Base-by-base conservation (phyloP, 2,888 invertebrate genomes). In the Bombylius major region DNA sequence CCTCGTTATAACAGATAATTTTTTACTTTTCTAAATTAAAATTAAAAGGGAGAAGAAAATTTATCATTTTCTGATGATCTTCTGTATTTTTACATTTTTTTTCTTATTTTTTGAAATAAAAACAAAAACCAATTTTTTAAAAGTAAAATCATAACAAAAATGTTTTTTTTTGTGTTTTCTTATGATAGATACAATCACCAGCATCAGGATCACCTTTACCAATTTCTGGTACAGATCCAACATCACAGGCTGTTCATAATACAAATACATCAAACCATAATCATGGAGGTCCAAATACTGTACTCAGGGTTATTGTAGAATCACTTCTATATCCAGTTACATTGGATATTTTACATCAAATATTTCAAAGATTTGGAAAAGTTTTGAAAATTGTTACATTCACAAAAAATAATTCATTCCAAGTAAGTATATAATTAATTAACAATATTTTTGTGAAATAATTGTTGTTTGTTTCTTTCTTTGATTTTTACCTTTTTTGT, bases 311-410 rank as follows among this genome's bases (percentile, higher is more conserved):
- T 66, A 97, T 99, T 74, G 89, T 99, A 67, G 99, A 99, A 77
- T 95, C 98, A 78, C 90, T 98, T 87, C 81, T 99, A 67, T 99
- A 98, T 76, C 97, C 97, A 53, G 96, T 99, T 67, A 93, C 95
- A 56, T 83, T 99, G 70, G 99, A 99, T 75, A 92, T 97, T 61
- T 83, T 99, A 64, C 90, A 95, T 68, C 87, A 97, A 82, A 95
- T 99, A 76, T 99, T 99, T 82, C 93, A 95, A 68, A 86, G 97
- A 66, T 97, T 91, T 77, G 99, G 99, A 68, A 97, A 96, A 79
- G 97, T 99, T 69, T 82, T 98, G 70, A 97, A 98, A 79, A 98
- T 99, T 70, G 98, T 99, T 72, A 99, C 98, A 67, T 99, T 99
- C 81, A 98, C 94, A 70, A 99, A 99, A 82, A 99, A 99, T 77